Conservation (phyloP, 2,888 invertebrate species). For the Trissoscelio sp. region DNA sequence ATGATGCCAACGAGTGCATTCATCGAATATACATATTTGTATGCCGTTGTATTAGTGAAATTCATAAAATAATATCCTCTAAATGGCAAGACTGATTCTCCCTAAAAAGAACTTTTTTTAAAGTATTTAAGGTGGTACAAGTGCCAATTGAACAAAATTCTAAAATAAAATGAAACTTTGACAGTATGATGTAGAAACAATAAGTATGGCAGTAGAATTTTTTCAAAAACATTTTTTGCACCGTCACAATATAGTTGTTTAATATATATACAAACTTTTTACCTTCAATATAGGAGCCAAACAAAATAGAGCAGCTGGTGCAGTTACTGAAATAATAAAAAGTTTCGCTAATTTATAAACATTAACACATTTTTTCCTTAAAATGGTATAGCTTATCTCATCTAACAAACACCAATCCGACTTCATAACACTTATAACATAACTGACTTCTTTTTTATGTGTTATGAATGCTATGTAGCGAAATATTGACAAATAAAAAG, state of each 20-base stretch:
- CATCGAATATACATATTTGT: constrained; percentile 71
- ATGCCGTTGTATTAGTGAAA: constrained; percentile 73
- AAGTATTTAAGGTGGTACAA: too few species aligned
- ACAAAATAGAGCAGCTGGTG: constrained; percentile 68
- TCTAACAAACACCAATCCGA: constrained; percentile 75
- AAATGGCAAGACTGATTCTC: constrained; percentile 72
- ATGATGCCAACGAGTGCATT: constrained; percentile 71
- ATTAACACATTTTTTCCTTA: constrained; percentile 73
- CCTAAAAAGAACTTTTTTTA: too few species aligned
- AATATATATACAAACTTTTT: neutral
- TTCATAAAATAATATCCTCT: constrained; percentile 75
- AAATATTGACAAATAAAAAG: constrained; percentile 72
- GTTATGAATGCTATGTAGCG: constrained; percentile 72
- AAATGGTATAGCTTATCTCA: constrained; percentile 68
- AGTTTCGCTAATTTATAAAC: constrained; percentile 74
- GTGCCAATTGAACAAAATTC: too few species aligned
- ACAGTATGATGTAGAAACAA: too few species aligned
- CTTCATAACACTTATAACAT: constrained; percentile 75
- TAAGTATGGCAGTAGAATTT: too few species aligned
- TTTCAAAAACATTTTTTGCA: too few species aligned
- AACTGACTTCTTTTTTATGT: constrained; percentile 73
- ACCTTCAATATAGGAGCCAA: constrained; percentile 75
- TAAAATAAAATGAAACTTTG: too few species aligned
- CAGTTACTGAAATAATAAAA: constrained; percentile 74
- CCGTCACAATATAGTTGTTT: too few species aligned